These are phyloP conservation scores for Pomacea maculata DNA, from an alignment of 1,140 invertebrate genomes.

Conservation along the genomic window DNA sequence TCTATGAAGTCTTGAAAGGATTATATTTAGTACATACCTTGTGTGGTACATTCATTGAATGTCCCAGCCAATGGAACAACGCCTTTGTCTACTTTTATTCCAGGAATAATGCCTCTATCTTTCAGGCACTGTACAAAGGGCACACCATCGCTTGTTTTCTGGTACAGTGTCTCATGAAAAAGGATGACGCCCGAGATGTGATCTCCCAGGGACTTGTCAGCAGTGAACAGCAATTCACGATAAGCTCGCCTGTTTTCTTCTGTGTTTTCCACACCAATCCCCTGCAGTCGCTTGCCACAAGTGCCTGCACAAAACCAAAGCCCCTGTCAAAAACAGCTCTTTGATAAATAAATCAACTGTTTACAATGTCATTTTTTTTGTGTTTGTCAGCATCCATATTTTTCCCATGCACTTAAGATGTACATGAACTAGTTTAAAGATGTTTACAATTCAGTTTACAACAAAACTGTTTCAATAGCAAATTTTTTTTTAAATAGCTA, in stretches of 20 bases:
- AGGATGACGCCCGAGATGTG: conserved; percentile 73
- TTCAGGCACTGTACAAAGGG: conserved; percentile 60
- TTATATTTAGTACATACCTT: conserved; percentile 71
- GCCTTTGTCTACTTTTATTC: conserved; percentile 71
- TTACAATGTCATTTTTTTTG: no score
- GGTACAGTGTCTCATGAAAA: conserved; percentile 95
- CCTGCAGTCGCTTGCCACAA: conserved; percentile 23
- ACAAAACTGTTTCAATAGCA: no score
- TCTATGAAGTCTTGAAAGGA: no score
- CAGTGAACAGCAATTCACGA: conserved; percentile 89
- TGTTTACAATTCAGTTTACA: no score
- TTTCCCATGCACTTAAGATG: no score
- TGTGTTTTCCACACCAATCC: conserved; percentile 70
- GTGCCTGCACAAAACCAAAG: no score
- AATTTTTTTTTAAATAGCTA: no score
- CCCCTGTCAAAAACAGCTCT: no score
- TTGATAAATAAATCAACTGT: no score
- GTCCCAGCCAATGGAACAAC: conserved; percentile 72
- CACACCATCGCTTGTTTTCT: conserved; percentile 72
- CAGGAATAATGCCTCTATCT: conserved; percentile 68
- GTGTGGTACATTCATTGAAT: conserved; percentile 94
- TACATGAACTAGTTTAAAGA: no score
- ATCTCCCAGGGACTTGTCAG: conserved; percentile 65
- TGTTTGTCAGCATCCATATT: no score
- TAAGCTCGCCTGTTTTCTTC: conserved; percentile 84